Evolutionary conservation across 2,113 vertebrate genomes (phyloP), one percentile per base, ranked within the genome.

Genomic region (Platichthys stellatus): DNA sequence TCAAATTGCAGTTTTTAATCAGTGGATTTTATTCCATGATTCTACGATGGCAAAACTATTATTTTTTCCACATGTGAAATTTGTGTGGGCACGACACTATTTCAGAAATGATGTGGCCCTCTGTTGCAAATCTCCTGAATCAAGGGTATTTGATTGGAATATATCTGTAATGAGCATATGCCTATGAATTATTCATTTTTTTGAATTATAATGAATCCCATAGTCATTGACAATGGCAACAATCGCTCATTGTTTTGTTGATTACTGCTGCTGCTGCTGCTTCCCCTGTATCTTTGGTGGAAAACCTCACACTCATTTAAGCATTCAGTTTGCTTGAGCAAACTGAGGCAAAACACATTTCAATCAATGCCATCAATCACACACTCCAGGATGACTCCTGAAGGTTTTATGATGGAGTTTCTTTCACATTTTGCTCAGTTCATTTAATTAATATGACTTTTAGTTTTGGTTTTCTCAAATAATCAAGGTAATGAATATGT

Each of bases 111-210:
- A 62, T 74, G 28, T 9, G n/a, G 28, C 38, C 18, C 21, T 83
- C 74, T 74, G 66, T 80, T 72, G 18, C 18, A 61, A 76, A 59
- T 57, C 45, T 31, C 9, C 43, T 18, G 18, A 79, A 89, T 81
- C 56, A 71, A 74, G 62, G 49, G 0, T 59, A 26, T 72, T 81
- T 80, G 72, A 83, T 74, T 77, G 65, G 20, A 76, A 65, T 78
- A 43, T 71, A 70, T 71, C 51, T 69, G 74, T 61, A 72, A 77
- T 72, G 69, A 80, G 56, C 20, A 59, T 35, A 80, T 76, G 72
- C 54, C 57, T 69, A 83, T 85, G 71, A 85, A 83, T 87, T 56
- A 81, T 83, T 38, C 77, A 86, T 83, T 65, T 24, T 51, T 70
- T 43, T 78, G 61, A 76, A 73, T 73, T 66, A 3, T 76, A 78